Percentiles rank a stretch among this genome's conserved stretches.
phyloP scores from a whole-genome alignment of 2,797 vertebrate genomes.

The Diplodus sargus region DNA sequence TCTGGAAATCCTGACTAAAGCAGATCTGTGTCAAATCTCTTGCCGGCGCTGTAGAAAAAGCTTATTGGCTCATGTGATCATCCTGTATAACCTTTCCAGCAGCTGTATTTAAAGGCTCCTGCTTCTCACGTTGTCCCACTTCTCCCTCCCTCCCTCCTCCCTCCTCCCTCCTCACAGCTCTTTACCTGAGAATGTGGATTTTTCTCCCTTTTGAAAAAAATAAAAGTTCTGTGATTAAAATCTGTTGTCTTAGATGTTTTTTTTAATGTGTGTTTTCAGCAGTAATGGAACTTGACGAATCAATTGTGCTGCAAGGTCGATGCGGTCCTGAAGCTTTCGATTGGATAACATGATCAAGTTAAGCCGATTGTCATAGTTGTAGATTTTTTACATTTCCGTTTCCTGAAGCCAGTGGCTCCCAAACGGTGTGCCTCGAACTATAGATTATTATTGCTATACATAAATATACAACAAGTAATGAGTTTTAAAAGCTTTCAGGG shows the following conservation, averaged over 20 bases:
- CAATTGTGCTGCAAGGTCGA: too few relatives aligned
- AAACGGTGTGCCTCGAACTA: too few relatives aligned
- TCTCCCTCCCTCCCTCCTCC: slow-evolving; percentile 29
- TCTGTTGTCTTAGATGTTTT: slow-evolving; percentile 4
- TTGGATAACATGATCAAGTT: neutral
- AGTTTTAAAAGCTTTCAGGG: too few relatives aligned
- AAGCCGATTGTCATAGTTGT: neutral
- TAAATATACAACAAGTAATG: too few relatives aligned
- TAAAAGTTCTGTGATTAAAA: slow-evolving; percentile 84
- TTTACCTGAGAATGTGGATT: slow-evolving; percentile 81
- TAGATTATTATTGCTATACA: too few relatives aligned
- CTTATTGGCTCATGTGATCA: slow-evolving; percentile 82
- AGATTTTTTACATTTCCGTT: neutral
- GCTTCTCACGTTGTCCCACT: slow-evolving; percentile 65
- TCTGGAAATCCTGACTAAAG: slow-evolving; percentile 73
- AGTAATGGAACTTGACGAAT: too few relatives aligned
- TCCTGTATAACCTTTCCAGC: slow-evolving; percentile 82
- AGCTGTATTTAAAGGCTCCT: slow-evolving; percentile 82
- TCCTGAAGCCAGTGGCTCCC: too few relatives aligned
- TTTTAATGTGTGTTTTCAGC: neutral
- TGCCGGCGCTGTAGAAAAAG: slow-evolving; percentile 81
- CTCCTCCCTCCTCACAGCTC: slow-evolving; percentile 51
- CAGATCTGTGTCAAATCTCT: slow-evolving; percentile 77
- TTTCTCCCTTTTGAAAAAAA: slow-evolving; percentile 84
- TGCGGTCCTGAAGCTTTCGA: neutral